Percentiles rank a stretch among this genome's conserved stretches.
phyloP scores from a whole-genome alignment of 2,113 vertebrate genomes.

The Rhea pennata region DNA sequence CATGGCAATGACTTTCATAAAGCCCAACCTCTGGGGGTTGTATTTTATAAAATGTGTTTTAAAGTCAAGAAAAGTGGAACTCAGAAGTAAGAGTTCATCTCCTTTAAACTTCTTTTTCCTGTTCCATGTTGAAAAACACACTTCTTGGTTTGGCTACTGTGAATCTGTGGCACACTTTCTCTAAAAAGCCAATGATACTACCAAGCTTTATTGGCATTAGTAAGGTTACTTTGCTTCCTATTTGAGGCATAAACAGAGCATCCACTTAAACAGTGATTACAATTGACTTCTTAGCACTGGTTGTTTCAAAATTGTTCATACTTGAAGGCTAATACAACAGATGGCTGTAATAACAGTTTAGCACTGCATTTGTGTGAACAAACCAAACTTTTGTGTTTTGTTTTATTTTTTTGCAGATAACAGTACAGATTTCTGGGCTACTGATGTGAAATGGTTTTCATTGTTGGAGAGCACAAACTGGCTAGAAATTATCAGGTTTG shows the following conservation, averaged over 20 bases:
- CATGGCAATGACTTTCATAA: background rate
- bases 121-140: background rate
- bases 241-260: background rate
- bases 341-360: background rate
- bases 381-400: background rate
- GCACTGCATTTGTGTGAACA: background rate
- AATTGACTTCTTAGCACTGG: background rate
- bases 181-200: background rate
- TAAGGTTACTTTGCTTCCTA: background rate
- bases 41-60: background rate
- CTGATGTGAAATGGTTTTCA: conserved; percentile 92
- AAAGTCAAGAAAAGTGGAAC: background rate
- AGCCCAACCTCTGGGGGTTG: background rate
- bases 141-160: background rate
- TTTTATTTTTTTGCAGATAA: conserved; percentile 77
- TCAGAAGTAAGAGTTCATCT: background rate
- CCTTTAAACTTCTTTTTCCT: background rate
- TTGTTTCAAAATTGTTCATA: background rate
- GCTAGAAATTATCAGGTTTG: conserved; percentile 89
- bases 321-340: background rate
- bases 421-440: conserved; percentile 87
- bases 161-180: background rate
- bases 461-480: conserved; percentile 86
- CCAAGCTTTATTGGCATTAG: background rate
- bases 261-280: background rate